These are phyloP conservation scores for Prenolepis imparis DNA, from an alignment of 2,888 invertebrate species.

Conservation along the genomic window DNA sequence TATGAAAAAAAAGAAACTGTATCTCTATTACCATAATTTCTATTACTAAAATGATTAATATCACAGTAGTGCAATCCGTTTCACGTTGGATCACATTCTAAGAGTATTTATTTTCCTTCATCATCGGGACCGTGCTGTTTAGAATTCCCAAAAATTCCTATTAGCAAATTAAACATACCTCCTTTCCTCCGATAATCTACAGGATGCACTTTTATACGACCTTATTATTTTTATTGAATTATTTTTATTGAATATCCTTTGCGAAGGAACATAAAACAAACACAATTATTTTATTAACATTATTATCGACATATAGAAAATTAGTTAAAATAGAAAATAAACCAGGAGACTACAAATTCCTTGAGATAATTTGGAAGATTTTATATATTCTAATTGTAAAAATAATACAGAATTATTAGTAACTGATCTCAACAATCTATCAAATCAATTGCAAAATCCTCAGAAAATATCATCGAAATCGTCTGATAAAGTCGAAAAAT, in stretches of 20 bases:
- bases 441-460: constrained; percentile 65
- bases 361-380: constrained; percentile 81
- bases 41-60: constrained; percentile 16
- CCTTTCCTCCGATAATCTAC: constrained; percentile 78
- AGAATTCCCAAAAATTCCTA: neutral
- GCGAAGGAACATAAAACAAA: too few relatives aligned
- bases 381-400: constrained; percentile 78
- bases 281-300: constrained; percentile 74
- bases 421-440: constrained; percentile 70
- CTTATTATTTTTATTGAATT: constrained; percentile 79
- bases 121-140: constrained; percentile 69
- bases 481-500: constrained; percentile 51
- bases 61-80: constrained; percentile 34
- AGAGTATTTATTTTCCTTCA: constrained; percentile 80
- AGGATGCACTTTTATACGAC: constrained; percentile 84
- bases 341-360: constrained; percentile 77
- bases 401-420: constrained; percentile 80
- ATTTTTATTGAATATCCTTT: too few relatives aligned
- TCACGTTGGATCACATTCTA: constrained; percentile 36
- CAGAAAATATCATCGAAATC: constrained; percentile 4
- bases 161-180: constrained; percentile 70
- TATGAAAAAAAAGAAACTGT: too few relatives aligned
- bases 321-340: constrained; percentile 80
- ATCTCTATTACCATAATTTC: too few relatives aligned
- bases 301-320: too few relatives aligned